phyloP scores from a whole-genome alignment of 2,888 invertebrate species.

The Polia nebulosa region DNA sequence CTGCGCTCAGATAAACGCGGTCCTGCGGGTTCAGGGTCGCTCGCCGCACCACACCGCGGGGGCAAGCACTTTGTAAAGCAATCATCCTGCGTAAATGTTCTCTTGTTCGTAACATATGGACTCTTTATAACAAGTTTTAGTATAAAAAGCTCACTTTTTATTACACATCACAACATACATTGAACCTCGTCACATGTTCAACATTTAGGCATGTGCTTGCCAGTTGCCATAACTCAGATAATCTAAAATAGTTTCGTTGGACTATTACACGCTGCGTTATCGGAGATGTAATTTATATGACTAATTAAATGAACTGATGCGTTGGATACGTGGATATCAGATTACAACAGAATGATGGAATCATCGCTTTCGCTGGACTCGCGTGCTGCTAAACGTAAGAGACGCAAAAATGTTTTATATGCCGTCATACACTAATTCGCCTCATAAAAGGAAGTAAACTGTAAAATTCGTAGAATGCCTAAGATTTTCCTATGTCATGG shows the following conservation, averaged over 20 bases:
- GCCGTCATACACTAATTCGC: conserved; percentile 22
- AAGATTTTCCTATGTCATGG: background rate
- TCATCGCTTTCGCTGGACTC: conserved; percentile 34
- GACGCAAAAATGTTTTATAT: conserved; percentile 13
- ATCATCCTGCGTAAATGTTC: conserved; percentile 75
- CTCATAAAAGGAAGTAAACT: background rate
- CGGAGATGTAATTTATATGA: conserved; percentile 58
- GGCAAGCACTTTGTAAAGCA: conserved; percentile 73
- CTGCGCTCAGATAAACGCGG: conserved; percentile 81
- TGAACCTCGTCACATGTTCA: conserved; percentile 77
- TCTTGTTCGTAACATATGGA: conserved; percentile 71
- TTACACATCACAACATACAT: conserved; percentile 70
- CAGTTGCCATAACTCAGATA: conserved; percentile 65
- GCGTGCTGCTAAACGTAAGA: conserved; percentile 29
- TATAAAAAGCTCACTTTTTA: conserved; percentile 72
- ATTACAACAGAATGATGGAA: conserved; percentile 44
- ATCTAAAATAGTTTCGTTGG: conserved; percentile 64
- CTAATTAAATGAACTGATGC: conserved; percentile 51
- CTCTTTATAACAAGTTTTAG: conserved; percentile 68
- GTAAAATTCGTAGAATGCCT: background rate
- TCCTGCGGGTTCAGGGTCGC: conserved; percentile 83
- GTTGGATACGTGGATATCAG: conserved; percentile 38
- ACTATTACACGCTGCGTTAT: conserved; percentile 59
- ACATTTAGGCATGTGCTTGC: conserved; percentile 72
- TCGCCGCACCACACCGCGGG: conserved; percentile 77